Conservation (phyloP, 1,140 invertebrate genomes). For the Goniozus legneri region DNA sequence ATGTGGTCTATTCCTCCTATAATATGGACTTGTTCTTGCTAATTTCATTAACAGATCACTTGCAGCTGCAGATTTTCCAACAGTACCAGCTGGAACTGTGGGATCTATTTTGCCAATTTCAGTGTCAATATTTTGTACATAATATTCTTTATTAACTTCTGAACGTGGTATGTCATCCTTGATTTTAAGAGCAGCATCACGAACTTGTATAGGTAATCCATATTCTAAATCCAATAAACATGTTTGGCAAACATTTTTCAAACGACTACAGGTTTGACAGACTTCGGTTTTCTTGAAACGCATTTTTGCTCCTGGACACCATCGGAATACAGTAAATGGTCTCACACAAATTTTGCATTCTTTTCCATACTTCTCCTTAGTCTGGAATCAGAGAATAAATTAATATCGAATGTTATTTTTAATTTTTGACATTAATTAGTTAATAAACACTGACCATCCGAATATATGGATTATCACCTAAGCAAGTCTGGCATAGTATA, state of each 20-base stretch:
- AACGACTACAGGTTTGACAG: conserved; percentile 96
- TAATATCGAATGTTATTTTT: not conserved
- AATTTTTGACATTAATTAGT: not conserved
- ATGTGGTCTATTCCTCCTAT: conserved; percentile 97
- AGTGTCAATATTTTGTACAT: conserved; percentile 91
- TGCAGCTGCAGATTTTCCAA: conserved; percentile 72
- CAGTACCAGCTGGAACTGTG: conserved; percentile 62
- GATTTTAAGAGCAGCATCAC: conserved; percentile 93
- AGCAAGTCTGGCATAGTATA: conserved; percentile 97
- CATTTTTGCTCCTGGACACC: conserved; percentile 97
- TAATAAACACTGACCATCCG: conserved; percentile 79
- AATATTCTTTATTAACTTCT: conserved; percentile 99
- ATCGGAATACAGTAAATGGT: conserved; percentile 97
- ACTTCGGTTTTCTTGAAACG: conserved; percentile 99
- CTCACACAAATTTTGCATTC: conserved; percentile 99
- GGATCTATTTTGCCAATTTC: conserved; percentile 65
- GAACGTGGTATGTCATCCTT: conserved; percentile 94
- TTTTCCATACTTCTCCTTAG: conserved; percentile 97
- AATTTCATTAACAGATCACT: conserved; percentile 91
- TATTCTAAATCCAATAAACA: conserved; percentile 98
- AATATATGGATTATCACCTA: conserved; percentile 98
- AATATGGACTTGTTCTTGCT: conserved; percentile 96
- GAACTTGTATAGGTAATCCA: conserved; percentile 89
- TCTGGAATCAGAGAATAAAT: conserved; percentile 62
- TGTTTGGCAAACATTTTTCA: conserved; percentile 99